These are phyloP conservation scores for Epizoanthus illoricatus DNA, from an alignment of 92 coral and sea anemone genomes.

Conservation along the genomic window DNA sequence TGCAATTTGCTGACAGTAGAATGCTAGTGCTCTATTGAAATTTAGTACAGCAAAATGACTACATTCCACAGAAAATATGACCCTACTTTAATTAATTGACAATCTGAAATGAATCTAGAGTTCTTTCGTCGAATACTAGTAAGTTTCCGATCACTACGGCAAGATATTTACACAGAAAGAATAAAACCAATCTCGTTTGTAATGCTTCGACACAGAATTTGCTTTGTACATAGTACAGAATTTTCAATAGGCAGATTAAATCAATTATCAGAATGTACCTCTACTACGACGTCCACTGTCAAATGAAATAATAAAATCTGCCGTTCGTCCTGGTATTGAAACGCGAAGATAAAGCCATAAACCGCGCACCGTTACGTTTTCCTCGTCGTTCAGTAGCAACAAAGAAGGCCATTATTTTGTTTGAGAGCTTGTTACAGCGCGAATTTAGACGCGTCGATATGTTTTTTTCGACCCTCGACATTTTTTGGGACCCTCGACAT, in stretches of 20 bases:
- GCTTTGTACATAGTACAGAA: constrained; percentile 25
- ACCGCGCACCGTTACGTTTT: constrained; percentile 28
- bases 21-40: constrained; percentile 25
- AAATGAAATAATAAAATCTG: constrained; percentile 1
- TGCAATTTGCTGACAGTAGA: too few species aligned
- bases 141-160: constrained; percentile 27
- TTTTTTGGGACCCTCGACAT: constrained; percentile 27
- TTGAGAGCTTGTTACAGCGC: constrained; percentile 27
- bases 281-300: constrained; percentile 19
- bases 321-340: constrained; percentile 27
- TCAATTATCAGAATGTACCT: constrained; percentile 25
- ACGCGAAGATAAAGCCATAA: constrained; percentile 26
- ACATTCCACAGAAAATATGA: constrained; percentile 25
- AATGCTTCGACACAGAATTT: constrained; percentile 25
- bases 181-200: constrained; percentile 25
- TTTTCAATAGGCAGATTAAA: constrained; percentile 24
- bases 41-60: constrained; percentile 25
- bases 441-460: constrained; percentile 26
- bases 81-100: constrained; percentile 25
- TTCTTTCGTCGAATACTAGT: constrained; percentile 25
- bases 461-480: constrained; percentile 27
- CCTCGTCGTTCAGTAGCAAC: constrained; percentile 28
- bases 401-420: constrained; percentile 25
- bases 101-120: constrained; percentile 25
- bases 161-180: constrained; percentile 24